A percentile compares a stretch with the other conserved stretches of the same genome.
Conservation (phyloP, 2,888 invertebrate genomes). For the Gandaritis pyraliata region DNA sequence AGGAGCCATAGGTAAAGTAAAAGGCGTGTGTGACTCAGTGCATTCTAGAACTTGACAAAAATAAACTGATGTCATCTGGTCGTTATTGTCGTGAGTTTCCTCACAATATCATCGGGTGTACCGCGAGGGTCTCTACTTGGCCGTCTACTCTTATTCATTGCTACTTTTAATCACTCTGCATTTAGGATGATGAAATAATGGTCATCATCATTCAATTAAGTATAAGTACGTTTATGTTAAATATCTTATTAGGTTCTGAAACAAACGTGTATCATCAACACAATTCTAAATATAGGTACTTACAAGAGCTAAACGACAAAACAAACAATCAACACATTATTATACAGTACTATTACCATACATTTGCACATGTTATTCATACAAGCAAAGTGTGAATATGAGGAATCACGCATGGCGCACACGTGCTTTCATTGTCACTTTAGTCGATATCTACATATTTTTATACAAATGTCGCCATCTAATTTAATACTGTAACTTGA, state of each 20-base stretch:
- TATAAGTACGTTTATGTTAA: neutral
- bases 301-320: conserved; percentile 31
- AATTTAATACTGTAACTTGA: neutral
- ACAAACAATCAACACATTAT: conserved; percentile 43
- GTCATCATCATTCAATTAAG: neutral
- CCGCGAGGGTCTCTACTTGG: conserved; percentile 6
- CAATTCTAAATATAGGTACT: conserved; percentile 17
- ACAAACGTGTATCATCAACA: conserved; percentile 21
- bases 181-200: neutral
- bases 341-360: conserved; percentile 46
- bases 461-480: conserved; percentile 4
- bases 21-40: neutral
- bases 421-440: conserved; percentile 27
- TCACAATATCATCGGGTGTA: neutral
- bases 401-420: conserved; percentile 36
- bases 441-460: neutral
- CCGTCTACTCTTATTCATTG: neutral
- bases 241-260: conserved; percentile 5
- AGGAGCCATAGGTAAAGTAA: neutral
- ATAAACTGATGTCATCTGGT: neutral
- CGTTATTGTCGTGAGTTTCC: neutral
- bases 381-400: conserved; percentile 40
- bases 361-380: conserved; percentile 48
- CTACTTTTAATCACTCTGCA: neutral
- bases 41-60: neutral